These are phyloP conservation scores for Halisarca cf. caerulea DNA, from an alignment of 37 sponge, comb jelly and placozoan genomes.

Conservation along the genomic window DNA sequence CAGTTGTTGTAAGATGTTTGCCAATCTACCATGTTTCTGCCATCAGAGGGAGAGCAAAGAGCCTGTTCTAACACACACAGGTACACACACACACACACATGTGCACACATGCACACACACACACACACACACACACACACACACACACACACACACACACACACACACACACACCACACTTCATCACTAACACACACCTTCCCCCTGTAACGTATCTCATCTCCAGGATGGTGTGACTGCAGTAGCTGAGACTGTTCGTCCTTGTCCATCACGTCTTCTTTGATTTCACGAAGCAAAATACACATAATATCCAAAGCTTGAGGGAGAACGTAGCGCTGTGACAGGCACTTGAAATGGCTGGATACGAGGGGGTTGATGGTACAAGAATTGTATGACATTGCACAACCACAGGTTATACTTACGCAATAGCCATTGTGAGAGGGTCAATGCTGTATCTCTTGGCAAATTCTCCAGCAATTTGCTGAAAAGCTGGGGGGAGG, in stretches of 20 bases:
- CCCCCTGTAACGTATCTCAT: background rate
- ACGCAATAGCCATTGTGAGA: slow-evolving; percentile 73
- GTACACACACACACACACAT: background rate
- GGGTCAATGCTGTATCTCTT: slow-evolving; percentile 71
- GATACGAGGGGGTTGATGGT: background rate
- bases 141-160: no score
- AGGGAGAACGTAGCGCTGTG: slow-evolving; percentile 55
- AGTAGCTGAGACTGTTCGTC: background rate
- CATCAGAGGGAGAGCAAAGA: no score
- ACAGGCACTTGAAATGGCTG: slow-evolving; percentile 73
- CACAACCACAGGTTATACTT: slow-evolving; percentile 6
- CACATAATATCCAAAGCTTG: slow-evolving; percentile 56
- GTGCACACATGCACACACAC: no score
- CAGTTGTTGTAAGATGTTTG: slow-evolving; percentile 41
- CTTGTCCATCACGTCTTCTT: background rate
- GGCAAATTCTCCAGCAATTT: slow-evolving; percentile 75
- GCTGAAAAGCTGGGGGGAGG: slow-evolving; percentile 55
- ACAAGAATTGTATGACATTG: background rate
- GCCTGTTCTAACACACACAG: no score
- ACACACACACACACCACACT: no score
- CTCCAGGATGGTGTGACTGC: background rate
- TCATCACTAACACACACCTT: background rate
- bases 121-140: no score
- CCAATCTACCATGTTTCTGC: slow-evolving; percentile 13
- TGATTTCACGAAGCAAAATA: slow-evolving; percentile 57